Conservation (phyloP, 2,113 vertebrate species). For the Myodes glareolus region DNA sequence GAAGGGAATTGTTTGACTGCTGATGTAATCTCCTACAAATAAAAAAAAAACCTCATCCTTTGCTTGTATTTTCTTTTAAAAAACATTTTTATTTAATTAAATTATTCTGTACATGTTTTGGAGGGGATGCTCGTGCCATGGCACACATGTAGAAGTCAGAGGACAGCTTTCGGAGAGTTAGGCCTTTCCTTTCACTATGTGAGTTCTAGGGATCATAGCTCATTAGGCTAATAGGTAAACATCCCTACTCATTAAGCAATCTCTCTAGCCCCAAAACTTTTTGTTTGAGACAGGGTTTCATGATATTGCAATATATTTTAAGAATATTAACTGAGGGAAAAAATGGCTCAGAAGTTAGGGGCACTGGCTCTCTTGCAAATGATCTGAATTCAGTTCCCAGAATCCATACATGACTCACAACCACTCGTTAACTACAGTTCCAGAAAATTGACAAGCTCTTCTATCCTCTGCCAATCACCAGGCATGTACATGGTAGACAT, state of each 20-base stretch:
- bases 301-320: not conserved
- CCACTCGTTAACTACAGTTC: not conserved
- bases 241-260: not conserved
- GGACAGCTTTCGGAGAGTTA: not conserved
- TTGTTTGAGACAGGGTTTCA: not conserved
- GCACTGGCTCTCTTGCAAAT: not conserved
- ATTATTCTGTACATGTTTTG: not conserved
- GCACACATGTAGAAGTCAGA: not conserved
- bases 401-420: not conserved
- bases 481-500: not conserved
- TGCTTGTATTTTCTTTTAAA: not conserved
- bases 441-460: not conserved
- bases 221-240: not conserved
- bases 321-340: slow-evolving; percentile 20
- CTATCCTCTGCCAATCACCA: not conserved
- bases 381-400: not conserved
- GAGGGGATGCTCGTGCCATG: not conserved
- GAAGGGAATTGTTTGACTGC: not conserved
- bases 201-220: not conserved
- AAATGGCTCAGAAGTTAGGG: not conserved
- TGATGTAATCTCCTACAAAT: not conserved
- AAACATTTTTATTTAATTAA: not conserved
- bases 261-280: not conserved
- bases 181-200: not conserved
- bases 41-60: too few species aligned